These are phyloP conservation scores for Fratercula arctica DNA, from an alignment of 2,797 vertebrate genomes.

Conservation along the genomic window DNA sequence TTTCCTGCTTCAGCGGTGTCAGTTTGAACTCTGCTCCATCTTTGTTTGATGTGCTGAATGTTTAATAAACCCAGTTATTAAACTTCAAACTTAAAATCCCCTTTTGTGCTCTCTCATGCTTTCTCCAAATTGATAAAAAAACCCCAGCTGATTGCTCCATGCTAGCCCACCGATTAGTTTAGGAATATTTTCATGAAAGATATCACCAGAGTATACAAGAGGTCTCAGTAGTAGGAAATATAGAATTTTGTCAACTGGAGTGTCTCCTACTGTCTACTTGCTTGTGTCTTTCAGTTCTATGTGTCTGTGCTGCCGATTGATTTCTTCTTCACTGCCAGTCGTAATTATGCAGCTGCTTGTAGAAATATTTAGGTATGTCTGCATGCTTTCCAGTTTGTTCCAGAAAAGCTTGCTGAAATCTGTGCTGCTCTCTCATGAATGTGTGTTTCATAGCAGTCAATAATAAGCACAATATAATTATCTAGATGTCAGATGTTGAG, in stretches of 20 bases:
- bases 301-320: background rate
- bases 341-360: background rate
- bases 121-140: background rate
- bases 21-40: background rate
- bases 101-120: background rate
- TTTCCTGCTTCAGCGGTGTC: background rate
- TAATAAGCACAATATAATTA: background rate
- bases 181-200: background rate
- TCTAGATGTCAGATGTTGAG: background rate
- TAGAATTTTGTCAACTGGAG: background rate
- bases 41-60: background rate
- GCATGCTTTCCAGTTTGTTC: background rate
- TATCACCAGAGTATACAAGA: background rate
- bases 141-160: accelerated
- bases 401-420: background rate
- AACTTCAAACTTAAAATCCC: background rate
- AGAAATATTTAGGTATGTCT: background rate
- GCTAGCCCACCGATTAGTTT: background rate
- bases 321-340: background rate
- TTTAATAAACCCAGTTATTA: background rate
- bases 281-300: background rate
- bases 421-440: background rate
- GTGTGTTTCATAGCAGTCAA: background rate
- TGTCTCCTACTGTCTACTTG: background rate
- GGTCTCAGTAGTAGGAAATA: accelerated